Evolutionary conservation across 2,797 vertebrate species (phyloP).

Genomic region (Atherinosoma microstoma): DNA sequence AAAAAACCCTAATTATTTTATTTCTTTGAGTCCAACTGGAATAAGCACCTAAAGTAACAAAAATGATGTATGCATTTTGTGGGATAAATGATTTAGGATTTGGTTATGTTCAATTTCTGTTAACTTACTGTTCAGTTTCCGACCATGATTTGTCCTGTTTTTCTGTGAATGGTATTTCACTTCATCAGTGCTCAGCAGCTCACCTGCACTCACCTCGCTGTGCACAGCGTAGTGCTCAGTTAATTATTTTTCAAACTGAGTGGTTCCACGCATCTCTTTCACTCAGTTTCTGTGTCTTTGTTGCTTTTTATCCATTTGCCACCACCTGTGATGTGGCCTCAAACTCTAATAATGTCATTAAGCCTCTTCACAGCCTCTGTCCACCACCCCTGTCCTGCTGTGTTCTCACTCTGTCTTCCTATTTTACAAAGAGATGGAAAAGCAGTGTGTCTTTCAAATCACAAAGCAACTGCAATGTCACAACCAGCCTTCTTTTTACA

Average conservation of each 20-base stretch:
- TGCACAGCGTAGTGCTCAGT: conserved; percentile 43
- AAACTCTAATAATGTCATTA: conserved; percentile 79
- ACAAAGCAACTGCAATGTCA: conserved; percentile 41
- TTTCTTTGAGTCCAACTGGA: not conserved
- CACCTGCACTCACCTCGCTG: conserved; percentile 37
- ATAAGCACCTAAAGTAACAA: not conserved
- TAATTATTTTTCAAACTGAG: conserved; percentile 55
- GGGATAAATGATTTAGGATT: conserved; percentile 11
- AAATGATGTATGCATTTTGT: not conserved
- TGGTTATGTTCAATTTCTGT: conserved; percentile 20
- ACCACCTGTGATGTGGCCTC: conserved; percentile 41
- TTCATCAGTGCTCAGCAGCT: conserved; percentile 40
- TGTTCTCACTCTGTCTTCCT: conserved; percentile 53
- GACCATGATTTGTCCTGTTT: conserved; percentile 47
- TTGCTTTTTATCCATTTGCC: conserved; percentile 34
- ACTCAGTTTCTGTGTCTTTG: conserved; percentile 21
- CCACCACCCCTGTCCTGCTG: conserved; percentile 62
- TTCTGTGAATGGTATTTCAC: conserved; percentile 55
- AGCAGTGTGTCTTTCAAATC: conserved; percentile 40
- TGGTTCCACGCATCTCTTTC: conserved; percentile 30
- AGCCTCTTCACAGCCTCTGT: conserved; percentile 62
- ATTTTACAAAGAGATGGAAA: conserved; percentile 55
- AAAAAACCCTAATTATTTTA: not conserved
- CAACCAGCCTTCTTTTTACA: conserved; percentile 27
- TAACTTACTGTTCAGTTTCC: conserved; percentile 25